A percentile compares a stretch with the other conserved stretches of the same genome.
phyloP scores from a whole-genome alignment of 2,113 vertebrate species.

The Arenaria interpres region DNA sequence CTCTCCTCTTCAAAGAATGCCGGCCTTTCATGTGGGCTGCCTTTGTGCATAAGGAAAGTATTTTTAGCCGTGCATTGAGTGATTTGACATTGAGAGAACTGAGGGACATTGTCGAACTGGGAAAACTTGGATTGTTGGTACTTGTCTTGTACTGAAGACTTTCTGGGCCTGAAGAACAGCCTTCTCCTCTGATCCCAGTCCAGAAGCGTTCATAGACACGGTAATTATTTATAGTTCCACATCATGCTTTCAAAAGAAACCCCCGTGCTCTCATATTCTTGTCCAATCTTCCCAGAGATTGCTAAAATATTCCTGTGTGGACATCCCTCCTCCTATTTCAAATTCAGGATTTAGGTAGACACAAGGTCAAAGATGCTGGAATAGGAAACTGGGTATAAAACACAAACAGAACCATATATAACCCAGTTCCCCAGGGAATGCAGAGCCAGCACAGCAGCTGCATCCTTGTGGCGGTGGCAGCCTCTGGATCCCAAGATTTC shows the following conservation, averaged over 20 bases:
- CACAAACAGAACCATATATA: background rate
- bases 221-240: background rate
- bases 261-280: background rate
- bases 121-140: background rate
- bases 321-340: background rate
- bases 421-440: background rate
- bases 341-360: background rate
- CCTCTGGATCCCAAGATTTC: fast-evolving
- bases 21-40: background rate
- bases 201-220: background rate
- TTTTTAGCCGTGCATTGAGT: constrained; percentile 36
- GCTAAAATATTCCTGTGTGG: background rate
- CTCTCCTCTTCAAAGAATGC: constrained; percentile 23
- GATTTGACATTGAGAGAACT: constrained; percentile 53
- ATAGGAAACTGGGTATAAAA: fast-evolving
- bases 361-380: background rate
- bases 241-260: background rate
- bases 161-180: background rate
- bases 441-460: background rate
- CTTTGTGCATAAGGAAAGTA: constrained; percentile 20
- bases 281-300: background rate
- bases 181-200: background rate
- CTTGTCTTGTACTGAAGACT: background rate
- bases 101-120: background rate
- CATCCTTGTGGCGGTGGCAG: background rate